Base-by-base conservation (phyloP, 2,113 vertebrate genomes). In the Oncorhynchus keta region DNA sequence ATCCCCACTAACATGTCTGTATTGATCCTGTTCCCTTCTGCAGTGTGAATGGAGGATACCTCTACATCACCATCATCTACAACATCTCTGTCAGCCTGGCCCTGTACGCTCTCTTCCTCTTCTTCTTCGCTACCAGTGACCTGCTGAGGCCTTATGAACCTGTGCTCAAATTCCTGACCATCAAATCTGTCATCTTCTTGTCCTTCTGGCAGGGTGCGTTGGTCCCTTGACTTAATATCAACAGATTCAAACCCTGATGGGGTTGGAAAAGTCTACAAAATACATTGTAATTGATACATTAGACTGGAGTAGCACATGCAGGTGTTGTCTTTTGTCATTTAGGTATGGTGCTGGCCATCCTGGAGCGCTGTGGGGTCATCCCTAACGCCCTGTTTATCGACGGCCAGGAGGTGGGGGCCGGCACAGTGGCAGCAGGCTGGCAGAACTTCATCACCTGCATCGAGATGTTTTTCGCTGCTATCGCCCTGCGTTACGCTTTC, bases 391-490 rank as follows among this genome's bases (percentile, higher is more conserved):
- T 96, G 77, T 85, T 93, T 78, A 94, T 96, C 0, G 90, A 96
- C 0, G 95, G 95, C 26, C 90, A 95, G 0, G 76, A 91, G n/a
- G 95, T 99, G 13, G 95, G 95, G 4, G 96, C 98, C 0, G 98
- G 98, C 61, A 97, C 96, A 0, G 94, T 99, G 81, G 96, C 98
- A 0, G 96, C 98, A 0, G 97, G 97, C 80, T 98, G 97, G 92
- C 98, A 99, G 92, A 98, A 98, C 90, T 98, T 99, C 80, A 94
- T 97, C 86, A 98, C 94, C 90, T 99, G 97, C 84, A 95, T 98
- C 0, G 97, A 99, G 88, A 98, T 99, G 97, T 83, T 98, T 75
- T 97, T 97, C 0, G 98, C 96, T 1, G 91, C 97, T 20, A 85
- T 98, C 0, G 96, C 97, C 5, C 93, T 99, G 68, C 93, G 95